Base-by-base conservation (phyloP, 2,888 invertebrate species). In the Pammene aurita region DNA sequence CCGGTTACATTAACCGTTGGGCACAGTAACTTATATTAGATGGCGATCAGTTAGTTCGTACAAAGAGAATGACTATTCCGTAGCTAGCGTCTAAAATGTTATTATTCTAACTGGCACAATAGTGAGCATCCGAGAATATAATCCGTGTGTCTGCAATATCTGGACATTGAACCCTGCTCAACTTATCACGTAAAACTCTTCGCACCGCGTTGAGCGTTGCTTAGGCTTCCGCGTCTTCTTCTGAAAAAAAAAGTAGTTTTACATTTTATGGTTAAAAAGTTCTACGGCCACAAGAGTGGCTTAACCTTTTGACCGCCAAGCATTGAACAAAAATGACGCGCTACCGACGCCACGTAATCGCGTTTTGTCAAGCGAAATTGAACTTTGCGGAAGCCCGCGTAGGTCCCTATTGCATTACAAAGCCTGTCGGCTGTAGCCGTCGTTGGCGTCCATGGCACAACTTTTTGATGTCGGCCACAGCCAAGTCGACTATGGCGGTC, bases 31-130 rank as follows among this genome's bases (percentile, higher is more conserved):
- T 79, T 78, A 80, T 78, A 58, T 35, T 64, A 65, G 52, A 81
- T 82, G 80, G 83, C 83, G 78, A 79, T 77, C 70, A 70, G 64
- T 67, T 78, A 73, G 79, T 79, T 79, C 73, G 74, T 80, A 81
- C 76, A 78, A 77, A 79, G 78, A 80, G 78, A 81, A 80, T 81
- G 73, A 80, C 85, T 86, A 85, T 78, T 83, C 80, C 79, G 80
- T 84, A 82, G 78, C 88, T 89, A 88, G 80, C 77, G 80, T 80
- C 85, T 87, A 85, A 80, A 83, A 83, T 75, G 81, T 85, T 84
- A 80, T 83, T 79, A 80, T 78, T 81, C 85, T 89, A 91, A 86
- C 86, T 92, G 92, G 92, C 92, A 92, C 92, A 90, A 85, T 81
- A 80, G 89, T 92, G 92, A 92, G 92, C 92, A 84, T 90, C 85